Evolutionary conservation across 2,113 vertebrate species (phyloP).

Genomic region (Rhynchopsitta pachyrhyncha): DNA sequence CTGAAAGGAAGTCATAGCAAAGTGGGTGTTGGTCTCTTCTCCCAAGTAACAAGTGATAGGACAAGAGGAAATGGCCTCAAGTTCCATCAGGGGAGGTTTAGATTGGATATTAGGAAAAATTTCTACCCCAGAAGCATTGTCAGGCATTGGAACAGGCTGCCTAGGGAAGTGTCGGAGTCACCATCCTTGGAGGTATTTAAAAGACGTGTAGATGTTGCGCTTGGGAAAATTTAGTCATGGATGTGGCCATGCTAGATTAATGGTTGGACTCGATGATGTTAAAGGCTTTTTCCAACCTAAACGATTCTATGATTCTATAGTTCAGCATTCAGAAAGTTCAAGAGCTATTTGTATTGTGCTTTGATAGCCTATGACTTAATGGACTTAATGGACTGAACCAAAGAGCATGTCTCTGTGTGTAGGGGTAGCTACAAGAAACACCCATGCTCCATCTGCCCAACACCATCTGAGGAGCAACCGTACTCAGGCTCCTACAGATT

Average conservation of each 20-base stretch:
- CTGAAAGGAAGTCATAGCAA: background rate
- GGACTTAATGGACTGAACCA: background rate
- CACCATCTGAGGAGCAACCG: background rate
- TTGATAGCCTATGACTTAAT: background rate
- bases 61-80: background rate
- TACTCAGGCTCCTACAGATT: background rate
- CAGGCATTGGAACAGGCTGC: background rate
- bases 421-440: background rate
- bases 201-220: background rate
- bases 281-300: background rate
- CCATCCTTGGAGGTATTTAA: background rate
- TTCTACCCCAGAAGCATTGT: background rate
- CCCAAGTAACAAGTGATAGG: background rate
- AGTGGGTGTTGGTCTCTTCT: background rate
- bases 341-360: background rate
- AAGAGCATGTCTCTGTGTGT: rapidly evolving
- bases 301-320: background rate
- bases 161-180: background rate
- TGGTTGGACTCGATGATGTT: background rate
- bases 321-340: background rate
- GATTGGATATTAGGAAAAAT: background rate
- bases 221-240: background rate
- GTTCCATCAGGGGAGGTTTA: background rate
- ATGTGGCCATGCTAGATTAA: background rate
- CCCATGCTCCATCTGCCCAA: rapidly evolving